Base-by-base conservation (phyloP, 2,888 invertebrate species). In the Tiphia femorata region DNA sequence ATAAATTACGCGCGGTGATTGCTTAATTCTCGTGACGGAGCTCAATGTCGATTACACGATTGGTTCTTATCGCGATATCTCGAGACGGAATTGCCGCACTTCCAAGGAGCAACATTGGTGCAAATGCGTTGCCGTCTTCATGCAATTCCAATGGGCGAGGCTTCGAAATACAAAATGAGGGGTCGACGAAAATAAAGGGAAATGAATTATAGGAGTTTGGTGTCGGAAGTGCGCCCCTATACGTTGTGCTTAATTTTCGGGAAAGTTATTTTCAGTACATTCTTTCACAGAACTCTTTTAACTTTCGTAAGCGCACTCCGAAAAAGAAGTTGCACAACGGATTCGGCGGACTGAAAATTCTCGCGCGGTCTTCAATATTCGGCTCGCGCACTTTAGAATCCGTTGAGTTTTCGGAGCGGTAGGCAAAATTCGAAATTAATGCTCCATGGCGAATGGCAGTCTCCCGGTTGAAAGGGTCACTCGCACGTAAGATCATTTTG, bases 1-100 rank as follows among this genome's bases (percentile, higher is more conserved):
- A 79, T 71, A 75, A 78, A 78, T 73, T 75, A 67, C 50, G 62
- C 67, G 65, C 69, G 72, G 72, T 76, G 77, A 79, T 80, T 78
- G 75, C 75, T 79, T 75, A 76, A 79, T 79, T 77, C 78, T 67
- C 75, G 72, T 74, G 73, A 72, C 75, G 68, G 61, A 67, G 64
- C 68, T 68, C 71, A 67, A 67, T 72, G 75, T 70, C 72, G 63
- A 63, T 69, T 69, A 70, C 67, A 67, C 70, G 64, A 59, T 67
- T 57, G 57, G 59, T 62, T 67, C 67, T 79, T 78, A 78, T 79
- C 79, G 68, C 66, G 76, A 79, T 78, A 75, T 73, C 75, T 72
- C 70, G 68, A 72, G 56, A 61, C 58, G 60, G 75, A 77, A 76
- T 77, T n/a, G n/a, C n/a, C n/a, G n/a, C n/a, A n/a, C n/a, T n/a